A percentile compares a stretch with the other conserved stretches of the same genome.
phyloP scores from a whole-genome alignment of 1,140 invertebrate species.

The Drosophila virilis region DNA sequence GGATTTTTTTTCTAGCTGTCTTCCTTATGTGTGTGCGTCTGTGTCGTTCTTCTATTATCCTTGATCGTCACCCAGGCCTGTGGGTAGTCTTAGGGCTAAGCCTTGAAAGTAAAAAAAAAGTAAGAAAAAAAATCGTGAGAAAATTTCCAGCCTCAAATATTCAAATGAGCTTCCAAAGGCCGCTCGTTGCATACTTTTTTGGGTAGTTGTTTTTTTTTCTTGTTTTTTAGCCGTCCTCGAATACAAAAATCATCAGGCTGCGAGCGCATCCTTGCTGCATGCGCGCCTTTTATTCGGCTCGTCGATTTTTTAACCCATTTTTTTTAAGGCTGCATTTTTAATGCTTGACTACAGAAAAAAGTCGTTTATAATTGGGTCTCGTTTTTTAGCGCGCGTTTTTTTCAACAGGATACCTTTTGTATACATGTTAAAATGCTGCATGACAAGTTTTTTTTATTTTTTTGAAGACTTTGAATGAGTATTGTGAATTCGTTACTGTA shows the following conservation, averaged over 20 bases:
- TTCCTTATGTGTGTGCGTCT: constrained; percentile 41
- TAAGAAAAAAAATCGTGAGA: constrained; percentile 73
- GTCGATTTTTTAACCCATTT: constrained; percentile 72
- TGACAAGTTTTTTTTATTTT: constrained; percentile 64
- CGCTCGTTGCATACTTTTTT: constrained; percentile 70
- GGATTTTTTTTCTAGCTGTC: constrained; percentile 67
- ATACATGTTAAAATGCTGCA: constrained; percentile 58
- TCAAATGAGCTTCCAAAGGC: constrained; percentile 70
- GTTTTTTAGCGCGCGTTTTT: constrained; percentile 51
- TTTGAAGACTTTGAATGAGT: constrained; percentile 36
- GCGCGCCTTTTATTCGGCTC: constrained; percentile 40
- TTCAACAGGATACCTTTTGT: constrained; percentile 40
- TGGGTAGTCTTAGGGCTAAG: constrained; percentile 37
- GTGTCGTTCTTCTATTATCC: constrained; percentile 56
- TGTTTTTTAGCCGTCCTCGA: constrained; percentile 35
- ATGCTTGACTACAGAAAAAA: constrained; percentile 79
- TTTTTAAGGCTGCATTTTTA: constrained; percentile 69
- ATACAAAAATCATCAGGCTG: constrained; percentile 54
- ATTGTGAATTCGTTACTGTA: constrained; percentile 64
- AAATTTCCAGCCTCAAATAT: constrained; percentile 77
- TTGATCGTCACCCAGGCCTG: constrained; percentile 75
- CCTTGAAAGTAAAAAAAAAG: constrained; percentile 12
- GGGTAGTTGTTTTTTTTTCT: constrained; percentile 41
- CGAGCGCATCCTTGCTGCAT: constrained; percentile 62
- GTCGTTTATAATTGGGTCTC: constrained; percentile 73